Percentiles rank a stretch among this genome's conserved stretches.
Evolutionary conservation across 2,113 vertebrate genomes (phyloP).

Genomic region (Acrocephalus arundinaceus): DNA sequence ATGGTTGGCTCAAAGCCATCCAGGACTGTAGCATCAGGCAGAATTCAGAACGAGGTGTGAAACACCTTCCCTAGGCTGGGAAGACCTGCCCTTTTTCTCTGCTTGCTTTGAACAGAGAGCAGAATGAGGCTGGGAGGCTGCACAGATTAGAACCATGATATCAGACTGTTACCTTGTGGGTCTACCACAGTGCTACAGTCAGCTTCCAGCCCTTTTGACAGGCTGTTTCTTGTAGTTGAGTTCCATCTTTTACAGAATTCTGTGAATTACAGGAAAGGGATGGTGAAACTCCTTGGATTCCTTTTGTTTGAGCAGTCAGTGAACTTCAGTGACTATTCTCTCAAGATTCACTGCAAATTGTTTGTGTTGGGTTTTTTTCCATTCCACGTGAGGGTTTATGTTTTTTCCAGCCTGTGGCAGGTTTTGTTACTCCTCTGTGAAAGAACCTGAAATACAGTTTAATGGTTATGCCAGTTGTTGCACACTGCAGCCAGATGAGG

Average conservation of each 20-base stretch:
- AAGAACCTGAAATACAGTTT: neutral
- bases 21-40: neutral
- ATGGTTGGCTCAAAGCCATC: neutral
- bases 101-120: neutral
- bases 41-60: neutral
- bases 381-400: neutral
- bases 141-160: neutral
- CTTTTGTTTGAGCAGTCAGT: neutral
- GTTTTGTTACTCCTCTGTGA: neutral
- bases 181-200: neutral
- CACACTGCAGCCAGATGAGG: neutral
- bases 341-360: neutral
- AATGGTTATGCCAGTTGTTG: neutral
- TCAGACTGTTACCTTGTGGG: neutral
- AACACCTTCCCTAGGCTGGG: neutral
- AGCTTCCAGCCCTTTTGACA: neutral
- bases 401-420: neutral
- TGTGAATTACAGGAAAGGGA: neutral
- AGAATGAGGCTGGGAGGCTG: neutral
- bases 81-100: neutral
- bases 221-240: neutral
- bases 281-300: neutral
- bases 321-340: neutral
- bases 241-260: neutral
- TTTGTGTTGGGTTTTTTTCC: neutral